phyloP scores from a whole-genome alignment of 2,113 vertebrate genomes.

The Sterna hirundo region DNA sequence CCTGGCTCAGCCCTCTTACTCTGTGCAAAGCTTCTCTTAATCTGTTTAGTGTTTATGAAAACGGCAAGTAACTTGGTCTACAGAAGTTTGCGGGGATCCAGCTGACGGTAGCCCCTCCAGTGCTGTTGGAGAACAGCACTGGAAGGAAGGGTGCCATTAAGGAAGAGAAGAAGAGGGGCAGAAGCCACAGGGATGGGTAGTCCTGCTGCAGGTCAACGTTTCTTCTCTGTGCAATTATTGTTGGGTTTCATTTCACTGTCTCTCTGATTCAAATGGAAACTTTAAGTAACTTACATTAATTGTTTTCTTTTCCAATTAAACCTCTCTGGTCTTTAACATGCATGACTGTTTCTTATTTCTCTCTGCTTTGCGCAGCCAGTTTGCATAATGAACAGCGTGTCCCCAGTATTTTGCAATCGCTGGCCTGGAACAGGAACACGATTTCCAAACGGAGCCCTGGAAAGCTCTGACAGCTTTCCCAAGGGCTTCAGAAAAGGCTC shows the following conservation, averaged over 20 bases:
- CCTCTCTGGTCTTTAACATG: not conserved
- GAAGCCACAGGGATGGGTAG: not conserved
- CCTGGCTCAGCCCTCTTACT: not conserved
- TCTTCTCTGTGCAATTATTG: not conserved
- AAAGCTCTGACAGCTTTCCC: not conserved
- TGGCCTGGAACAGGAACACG: not conserved
- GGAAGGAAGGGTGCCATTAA: not conserved
- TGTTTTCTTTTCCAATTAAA: constrained; percentile 45
- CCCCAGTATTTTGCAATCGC: not conserved
- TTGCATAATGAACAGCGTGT: not conserved
- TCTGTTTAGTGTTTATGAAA: not conserved
- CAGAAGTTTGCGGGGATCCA: not conserved
- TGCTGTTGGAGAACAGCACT: not conserved
- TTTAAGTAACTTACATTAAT: constrained; percentile 17
- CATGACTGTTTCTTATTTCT: constrained; percentile 8
- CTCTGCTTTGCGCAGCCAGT: not conserved
- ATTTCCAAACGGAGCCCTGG: not conserved
- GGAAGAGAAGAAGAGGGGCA: not conserved
- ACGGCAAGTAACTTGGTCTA: not conserved
- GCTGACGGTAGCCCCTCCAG: not conserved
- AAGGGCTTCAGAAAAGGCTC: not conserved
- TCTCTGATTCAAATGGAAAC: constrained; percentile 2
- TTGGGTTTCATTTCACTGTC: not conserved
- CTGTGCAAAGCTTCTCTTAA: not conserved
- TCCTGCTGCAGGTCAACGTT: not conserved